phyloP scores from a whole-genome alignment of 2,797 vertebrate species.

The Mus spretus region DNA sequence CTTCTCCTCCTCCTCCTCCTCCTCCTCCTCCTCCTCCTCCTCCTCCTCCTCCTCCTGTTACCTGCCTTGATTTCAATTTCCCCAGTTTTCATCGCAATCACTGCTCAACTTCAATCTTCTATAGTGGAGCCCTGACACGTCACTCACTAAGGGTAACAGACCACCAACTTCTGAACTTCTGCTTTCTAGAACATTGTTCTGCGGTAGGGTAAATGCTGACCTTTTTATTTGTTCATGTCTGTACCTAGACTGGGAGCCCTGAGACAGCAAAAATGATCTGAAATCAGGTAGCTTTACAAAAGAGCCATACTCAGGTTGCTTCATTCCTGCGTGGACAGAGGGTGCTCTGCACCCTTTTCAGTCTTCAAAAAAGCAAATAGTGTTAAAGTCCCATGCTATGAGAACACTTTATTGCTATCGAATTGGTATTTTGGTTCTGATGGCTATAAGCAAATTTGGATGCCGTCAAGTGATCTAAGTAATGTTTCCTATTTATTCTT shows the following conservation, averaged over 20 bases:
- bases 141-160: background rate
- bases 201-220: background rate
- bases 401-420: background rate
- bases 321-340: background rate
- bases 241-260: background rate
- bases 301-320: slow-evolving; percentile 2
- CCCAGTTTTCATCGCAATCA: background rate
- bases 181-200: background rate
- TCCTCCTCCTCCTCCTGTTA: background rate
- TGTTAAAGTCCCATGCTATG: background rate
- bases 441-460: slow-evolving; percentile 30
- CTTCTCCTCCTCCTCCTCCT: too few relatives aligned
- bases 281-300: slow-evolving; percentile 15
- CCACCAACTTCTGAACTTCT: background rate
- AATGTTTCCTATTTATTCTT: background rate
- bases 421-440: slow-evolving; percentile 1
- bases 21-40: too few relatives aligned
- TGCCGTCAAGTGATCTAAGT: background rate
- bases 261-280: background rate
- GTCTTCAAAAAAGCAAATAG: background rate
- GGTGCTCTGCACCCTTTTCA: background rate
- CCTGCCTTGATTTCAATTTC: background rate
- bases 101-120: background rate
- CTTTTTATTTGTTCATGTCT: background rate
- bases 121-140: background rate